Percentiles rank a stretch among this genome's conserved stretches.
Conservation (phyloP, 2,888 invertebrate genomes). For the Gymnoscelis rufifasciata region DNA sequence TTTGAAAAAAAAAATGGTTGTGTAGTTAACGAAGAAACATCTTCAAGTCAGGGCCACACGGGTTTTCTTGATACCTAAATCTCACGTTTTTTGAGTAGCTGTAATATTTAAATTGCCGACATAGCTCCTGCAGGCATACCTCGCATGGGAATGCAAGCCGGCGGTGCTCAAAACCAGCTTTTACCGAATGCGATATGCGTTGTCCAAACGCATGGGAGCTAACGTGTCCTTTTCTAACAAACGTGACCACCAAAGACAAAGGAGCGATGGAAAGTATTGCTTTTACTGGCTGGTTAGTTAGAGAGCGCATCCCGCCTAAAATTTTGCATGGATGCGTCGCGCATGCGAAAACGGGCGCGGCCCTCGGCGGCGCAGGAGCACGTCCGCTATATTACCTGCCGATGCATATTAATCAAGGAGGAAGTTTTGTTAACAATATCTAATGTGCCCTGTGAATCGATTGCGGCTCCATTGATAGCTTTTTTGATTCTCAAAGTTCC, state of each 20-base stretch:
- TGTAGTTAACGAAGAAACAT: too few relatives aligned
- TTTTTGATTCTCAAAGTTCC: constrained; percentile 59
- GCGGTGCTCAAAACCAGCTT: constrained; percentile 72
- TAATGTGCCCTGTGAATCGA: constrained; percentile 68
- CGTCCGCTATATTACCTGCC: constrained; percentile 71
- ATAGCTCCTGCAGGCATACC: constrained; percentile 76
- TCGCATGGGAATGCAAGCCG: constrained; percentile 74
- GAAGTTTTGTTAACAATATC: constrained; percentile 79
- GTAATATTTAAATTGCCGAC: constrained; percentile 78
- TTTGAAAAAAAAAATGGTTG: too few relatives aligned
- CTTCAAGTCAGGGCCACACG: constrained; percentile 73
- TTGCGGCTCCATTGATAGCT: constrained; percentile 71
- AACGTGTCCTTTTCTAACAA: constrained; percentile 65
- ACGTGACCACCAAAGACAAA: constrained; percentile 50
- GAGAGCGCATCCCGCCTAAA: constrained; percentile 77
- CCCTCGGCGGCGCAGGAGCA: constrained; percentile 56
- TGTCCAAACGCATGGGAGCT: constrained; percentile 59
- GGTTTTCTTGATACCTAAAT: constrained; percentile 71
- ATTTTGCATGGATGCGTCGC: constrained; percentile 76
- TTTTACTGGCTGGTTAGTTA: constrained; percentile 64
- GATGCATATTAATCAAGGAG: constrained; percentile 76
- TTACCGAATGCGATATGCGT: constrained; percentile 70
- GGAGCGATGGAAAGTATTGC: constrained; percentile 63
- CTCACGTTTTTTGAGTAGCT: constrained; percentile 76
- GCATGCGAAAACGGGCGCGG: constrained; percentile 64